Evolutionary conservation across 2,113 vertebrate genomes (phyloP).

Genomic region (Noctilio leporinus): DNA sequence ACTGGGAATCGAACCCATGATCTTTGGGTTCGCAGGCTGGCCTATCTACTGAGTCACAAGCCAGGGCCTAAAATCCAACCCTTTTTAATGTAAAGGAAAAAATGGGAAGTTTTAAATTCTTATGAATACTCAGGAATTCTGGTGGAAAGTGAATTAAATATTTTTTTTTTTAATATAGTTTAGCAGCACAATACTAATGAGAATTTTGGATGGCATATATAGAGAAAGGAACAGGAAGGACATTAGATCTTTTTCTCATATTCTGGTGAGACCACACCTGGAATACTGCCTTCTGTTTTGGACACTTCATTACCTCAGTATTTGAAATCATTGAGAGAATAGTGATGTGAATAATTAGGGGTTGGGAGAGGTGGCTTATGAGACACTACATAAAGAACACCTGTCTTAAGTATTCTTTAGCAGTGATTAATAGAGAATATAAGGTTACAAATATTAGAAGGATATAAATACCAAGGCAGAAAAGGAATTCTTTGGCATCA

Average conservation of each 20-base stretch:
- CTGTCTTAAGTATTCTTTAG: slow-evolving; percentile 32
- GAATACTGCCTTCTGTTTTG: slow-evolving; percentile 52
- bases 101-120: neutral
- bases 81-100: neutral
- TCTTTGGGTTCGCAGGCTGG: no score
- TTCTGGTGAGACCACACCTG: slow-evolving; percentile 30
- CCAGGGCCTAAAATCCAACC: neutral
- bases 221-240: slow-evolving; percentile 21
- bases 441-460: slow-evolving; percentile 43
- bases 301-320: slow-evolving; percentile 30
- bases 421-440: slow-evolving; percentile 30
- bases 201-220: slow-evolving; percentile 20
- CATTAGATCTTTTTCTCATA: slow-evolving; percentile 15
- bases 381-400: neutral
- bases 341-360: slow-evolving; percentile 34
- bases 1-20: no score
- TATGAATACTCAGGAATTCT: slow-evolving; percentile 6
- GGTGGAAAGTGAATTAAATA: slow-evolving; percentile 2
- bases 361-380: slow-evolving; percentile 18
- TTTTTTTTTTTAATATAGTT: slow-evolving; percentile 49
- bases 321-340: slow-evolving; percentile 30
- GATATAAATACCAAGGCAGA: slow-evolving; percentile 12
- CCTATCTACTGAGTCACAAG: no score
- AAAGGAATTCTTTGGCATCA: slow-evolving; percentile 38
- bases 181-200: slow-evolving; percentile 26